Conservation (phyloP, 1,140 invertebrate species). For the Pachypeltis micranthus region DNA sequence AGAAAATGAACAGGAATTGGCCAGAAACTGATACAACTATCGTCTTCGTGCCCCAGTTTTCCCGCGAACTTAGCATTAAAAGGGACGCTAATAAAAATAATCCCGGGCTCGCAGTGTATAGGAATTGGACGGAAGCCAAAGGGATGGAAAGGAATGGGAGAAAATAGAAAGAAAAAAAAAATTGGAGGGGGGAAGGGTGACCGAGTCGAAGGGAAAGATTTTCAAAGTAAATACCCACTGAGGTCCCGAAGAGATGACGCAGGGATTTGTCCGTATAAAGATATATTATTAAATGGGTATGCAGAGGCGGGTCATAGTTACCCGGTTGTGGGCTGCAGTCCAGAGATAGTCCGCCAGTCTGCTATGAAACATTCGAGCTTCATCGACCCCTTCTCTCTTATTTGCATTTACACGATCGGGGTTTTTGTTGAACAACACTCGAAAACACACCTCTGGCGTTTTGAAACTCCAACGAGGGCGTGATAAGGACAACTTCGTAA, state of each 20-base stretch:
- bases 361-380: no score
- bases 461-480: no score
- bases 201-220: no score
- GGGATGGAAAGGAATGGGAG: not conserved
- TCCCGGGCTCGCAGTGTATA: not conserved
- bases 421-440: not conserved
- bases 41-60: not conserved
- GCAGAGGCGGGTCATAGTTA: no score
- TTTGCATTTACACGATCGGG: not conserved
- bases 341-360: no score
- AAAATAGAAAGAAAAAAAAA: not conserved
- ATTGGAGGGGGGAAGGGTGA: not conserved
- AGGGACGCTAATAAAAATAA: not conserved
- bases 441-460: no score
- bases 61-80: not conserved
- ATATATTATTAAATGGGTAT: not conserved
- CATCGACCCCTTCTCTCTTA: no score
- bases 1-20: no score
- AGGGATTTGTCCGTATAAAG: not conserved
- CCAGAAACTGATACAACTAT: no score
- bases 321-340: no score
- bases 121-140: not conserved
- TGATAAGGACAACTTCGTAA: no score
- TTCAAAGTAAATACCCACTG: not conserved
- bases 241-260: not conserved